A percentile compares a stretch with the other conserved stretches of the same genome.
phyloP scores from a whole-genome alignment of 1,140 invertebrate species.

The Muscidifurax raptorellus region DNA sequence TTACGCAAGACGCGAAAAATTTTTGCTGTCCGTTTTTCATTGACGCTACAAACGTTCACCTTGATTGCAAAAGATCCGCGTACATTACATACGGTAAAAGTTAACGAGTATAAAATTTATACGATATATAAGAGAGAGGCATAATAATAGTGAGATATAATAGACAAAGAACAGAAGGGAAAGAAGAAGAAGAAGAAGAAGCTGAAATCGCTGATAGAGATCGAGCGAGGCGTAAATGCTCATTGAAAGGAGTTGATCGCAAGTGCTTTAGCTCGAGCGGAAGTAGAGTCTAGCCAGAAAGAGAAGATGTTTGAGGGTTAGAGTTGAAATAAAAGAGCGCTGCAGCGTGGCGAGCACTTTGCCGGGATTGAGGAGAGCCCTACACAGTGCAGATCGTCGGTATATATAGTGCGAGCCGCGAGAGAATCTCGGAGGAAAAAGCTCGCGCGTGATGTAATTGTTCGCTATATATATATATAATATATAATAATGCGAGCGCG shows the following conservation, averaged over 20 bases:
- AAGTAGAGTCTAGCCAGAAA: background rate
- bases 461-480: too few relatives aligned
- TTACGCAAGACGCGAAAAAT: background rate
- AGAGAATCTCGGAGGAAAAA: background rate
- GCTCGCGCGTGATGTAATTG: background rate
- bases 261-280: background rate
- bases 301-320: background rate
- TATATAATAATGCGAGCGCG: too few relatives aligned
- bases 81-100: background rate
- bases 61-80: background rate
- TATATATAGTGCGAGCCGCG: too few relatives aligned
- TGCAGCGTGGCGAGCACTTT: background rate
- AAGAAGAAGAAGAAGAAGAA: background rate
- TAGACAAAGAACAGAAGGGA: too few relatives aligned
- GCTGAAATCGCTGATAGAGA: background rate
- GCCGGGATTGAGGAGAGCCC: background rate
- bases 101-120: too few relatives aligned
- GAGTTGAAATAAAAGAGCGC: background rate
- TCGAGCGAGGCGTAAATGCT: background rate
- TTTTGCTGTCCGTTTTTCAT: too few relatives aligned
- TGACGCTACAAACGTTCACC: background rate
- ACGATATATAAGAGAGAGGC: background rate
- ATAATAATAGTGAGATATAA: background rate
- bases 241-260: background rate
- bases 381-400: too few relatives aligned